Base-by-base conservation (phyloP, 2,797 vertebrate genomes). In the Gymnopithys bicolor region DNA sequence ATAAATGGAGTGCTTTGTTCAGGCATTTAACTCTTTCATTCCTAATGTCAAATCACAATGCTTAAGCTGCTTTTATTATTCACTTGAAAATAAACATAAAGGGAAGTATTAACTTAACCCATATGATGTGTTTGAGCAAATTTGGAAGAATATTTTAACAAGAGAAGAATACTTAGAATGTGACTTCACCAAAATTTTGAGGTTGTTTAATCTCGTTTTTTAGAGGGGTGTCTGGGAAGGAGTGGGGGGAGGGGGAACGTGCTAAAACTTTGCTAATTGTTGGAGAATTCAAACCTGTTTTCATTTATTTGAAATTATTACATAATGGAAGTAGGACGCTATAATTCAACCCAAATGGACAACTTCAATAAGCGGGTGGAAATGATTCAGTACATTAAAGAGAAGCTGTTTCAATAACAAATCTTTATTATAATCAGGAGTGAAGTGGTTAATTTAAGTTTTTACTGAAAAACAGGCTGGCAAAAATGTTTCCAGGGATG, bases 361-460 rank as follows among this genome's bases (percentile, higher is more conserved):
- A 35, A 96, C 94, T 98, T 97, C 97, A 97, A 92, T 97, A 97
- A 97, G 93, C 94, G 95, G 93, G 94, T 95, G 95, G 96, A 97
- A 97, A 93, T 97, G 96, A 97, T 96, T 98, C 96, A 85, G 87
- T 96, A 97, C 95, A 96, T 98, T 97, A 97, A 97, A 98, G 96
- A 96, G 91, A 97, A 93, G 94, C 96, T 94, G 90, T 96, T 97
- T 94, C 95, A 93, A 95, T 97, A 97, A 97, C 91, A 97, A 97
- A 97, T 97, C 79, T 94, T 96, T 95, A 93, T 96, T 97, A 95
- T 97, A 97, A 96, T 97, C 97, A 97, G 97, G 95, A 98, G 95
- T 94, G 95, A 98, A 97, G 97, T 97, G 96, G 97, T 98, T 98
- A 98, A 98, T 98, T 97, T 96, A 97, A 95, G 95, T 97, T 97